Evolutionary conservation across 2,113 vertebrate species (phyloP).

Genomic region (Lampris megalopsis): DNA sequence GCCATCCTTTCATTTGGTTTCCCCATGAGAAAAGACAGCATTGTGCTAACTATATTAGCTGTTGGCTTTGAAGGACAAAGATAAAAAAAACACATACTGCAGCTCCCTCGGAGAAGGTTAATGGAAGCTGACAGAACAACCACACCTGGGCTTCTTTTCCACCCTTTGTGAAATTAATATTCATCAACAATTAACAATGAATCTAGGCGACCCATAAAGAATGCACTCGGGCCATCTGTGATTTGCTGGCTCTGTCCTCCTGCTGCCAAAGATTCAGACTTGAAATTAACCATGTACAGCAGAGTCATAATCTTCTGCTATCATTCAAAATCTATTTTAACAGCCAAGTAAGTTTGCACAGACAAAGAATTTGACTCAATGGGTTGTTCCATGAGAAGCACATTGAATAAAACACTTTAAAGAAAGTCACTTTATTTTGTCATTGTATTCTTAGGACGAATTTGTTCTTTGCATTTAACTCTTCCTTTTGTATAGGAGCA

Average conservation of each 20-base stretch:
- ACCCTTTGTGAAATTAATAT: constrained; percentile 22
- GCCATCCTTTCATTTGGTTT: constrained; percentile 64
- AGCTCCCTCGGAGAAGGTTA: constrained; percentile 2
- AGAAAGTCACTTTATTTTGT: too few relatives aligned
- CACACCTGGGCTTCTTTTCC: constrained; percentile 2
- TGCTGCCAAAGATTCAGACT: constrained; percentile 37
- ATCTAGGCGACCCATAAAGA: constrained; percentile 13
- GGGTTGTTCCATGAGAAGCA: too few relatives aligned
- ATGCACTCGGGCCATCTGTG: constrained; percentile 28
- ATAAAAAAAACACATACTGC: constrained; percentile 42
- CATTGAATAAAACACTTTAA: too few relatives aligned
- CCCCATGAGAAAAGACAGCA: constrained; percentile 43
- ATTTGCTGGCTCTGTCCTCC: constrained; percentile 2
- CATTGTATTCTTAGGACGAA: too few relatives aligned
- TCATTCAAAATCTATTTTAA: constrained; percentile 18
- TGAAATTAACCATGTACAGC: constrained; percentile 61
- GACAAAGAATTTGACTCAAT: neutral
- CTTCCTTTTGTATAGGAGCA: too few relatives aligned
- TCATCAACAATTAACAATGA: constrained; percentile 7
- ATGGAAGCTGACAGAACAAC: neutral
- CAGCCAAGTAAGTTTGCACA: neutral
- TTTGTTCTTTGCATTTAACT: too few relatives aligned
- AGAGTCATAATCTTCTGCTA: neutral
- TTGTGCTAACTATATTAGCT: constrained; percentile 50
- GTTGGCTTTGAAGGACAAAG: constrained; percentile 64